Conservation (phyloP, 2,113 vertebrate species). For the Pseudonaja textilis region DNA sequence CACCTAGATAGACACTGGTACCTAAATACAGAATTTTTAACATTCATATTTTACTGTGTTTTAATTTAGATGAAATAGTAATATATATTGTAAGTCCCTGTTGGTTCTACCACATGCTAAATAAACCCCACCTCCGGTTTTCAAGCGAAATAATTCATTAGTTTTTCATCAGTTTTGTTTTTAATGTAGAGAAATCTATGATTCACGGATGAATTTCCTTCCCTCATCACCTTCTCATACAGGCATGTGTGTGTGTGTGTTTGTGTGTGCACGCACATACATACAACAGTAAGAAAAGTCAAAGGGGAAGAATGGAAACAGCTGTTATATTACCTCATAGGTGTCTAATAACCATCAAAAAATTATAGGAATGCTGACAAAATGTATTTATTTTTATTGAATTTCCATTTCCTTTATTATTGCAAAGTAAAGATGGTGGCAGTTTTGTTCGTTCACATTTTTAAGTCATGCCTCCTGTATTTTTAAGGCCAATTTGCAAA, state of each 20-base stretch:
- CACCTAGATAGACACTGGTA: neutral
- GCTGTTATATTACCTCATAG: neutral
- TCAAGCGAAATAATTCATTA: neutral
- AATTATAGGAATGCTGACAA: neutral
- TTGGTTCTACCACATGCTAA: neutral
- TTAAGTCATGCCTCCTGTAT: neutral
- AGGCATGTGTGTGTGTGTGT: neutral
- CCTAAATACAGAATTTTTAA: neutral
- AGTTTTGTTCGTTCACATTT: neutral
- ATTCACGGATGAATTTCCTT: neutral
- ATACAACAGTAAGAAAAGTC: neutral
- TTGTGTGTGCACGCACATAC: fast-evolving
- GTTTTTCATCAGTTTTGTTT: neutral
- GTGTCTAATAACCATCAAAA: neutral
- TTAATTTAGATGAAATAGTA: neutral
- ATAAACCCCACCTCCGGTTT: neutral
- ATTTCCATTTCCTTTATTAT: neutral
- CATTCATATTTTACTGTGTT: neutral
- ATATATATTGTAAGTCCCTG: neutral
- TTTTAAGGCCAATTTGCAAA: neutral
- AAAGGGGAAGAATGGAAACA: neutral
- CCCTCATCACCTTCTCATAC: neutral
- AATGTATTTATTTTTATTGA: neutral
- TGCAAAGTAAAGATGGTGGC: neutral
- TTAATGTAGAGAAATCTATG: neutral